These are phyloP conservation scores for Sternotherus odoratus DNA, from an alignment of 2,797 vertebrate species.

Conservation along the genomic window DNA sequence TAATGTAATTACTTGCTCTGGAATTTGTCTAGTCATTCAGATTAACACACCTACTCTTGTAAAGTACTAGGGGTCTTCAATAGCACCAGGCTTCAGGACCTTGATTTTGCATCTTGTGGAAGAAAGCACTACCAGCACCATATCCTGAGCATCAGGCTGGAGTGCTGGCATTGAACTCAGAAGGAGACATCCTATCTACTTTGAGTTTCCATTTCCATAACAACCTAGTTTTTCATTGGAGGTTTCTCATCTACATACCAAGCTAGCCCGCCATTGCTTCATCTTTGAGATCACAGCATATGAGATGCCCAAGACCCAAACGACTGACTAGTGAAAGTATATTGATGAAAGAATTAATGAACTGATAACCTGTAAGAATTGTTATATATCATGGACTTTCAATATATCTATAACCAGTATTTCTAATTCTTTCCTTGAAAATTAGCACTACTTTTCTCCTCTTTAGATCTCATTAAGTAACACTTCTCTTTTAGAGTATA, in stretches of 20 bases:
- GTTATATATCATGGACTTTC: not conserved
- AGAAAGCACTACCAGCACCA: not conserved
- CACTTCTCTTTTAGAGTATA: slow-evolving; percentile 9
- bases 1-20: not conserved
- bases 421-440: slow-evolving; percentile 13
- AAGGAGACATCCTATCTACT: not conserved
- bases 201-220: not conserved
- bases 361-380: not conserved
- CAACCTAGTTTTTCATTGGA: not conserved
- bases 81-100: not conserved
- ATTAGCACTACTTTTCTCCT: not conserved
- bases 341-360: not conserved
- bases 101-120: not conserved
- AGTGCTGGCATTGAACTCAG: not conserved
- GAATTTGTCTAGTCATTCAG: not conserved
- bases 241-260: not conserved
- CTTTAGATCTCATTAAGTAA: slow-evolving; percentile 1
- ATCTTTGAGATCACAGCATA: not conserved
- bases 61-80: not conserved
- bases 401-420: not conserved
- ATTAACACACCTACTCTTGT: not conserved
- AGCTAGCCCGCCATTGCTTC: not conserved
- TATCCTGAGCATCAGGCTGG: not conserved
- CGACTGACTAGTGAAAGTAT: not conserved
- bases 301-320: not conserved